phyloP scores from a whole-genome alignment of 2,888 invertebrate species.

The Machimus rusticus region DNA sequence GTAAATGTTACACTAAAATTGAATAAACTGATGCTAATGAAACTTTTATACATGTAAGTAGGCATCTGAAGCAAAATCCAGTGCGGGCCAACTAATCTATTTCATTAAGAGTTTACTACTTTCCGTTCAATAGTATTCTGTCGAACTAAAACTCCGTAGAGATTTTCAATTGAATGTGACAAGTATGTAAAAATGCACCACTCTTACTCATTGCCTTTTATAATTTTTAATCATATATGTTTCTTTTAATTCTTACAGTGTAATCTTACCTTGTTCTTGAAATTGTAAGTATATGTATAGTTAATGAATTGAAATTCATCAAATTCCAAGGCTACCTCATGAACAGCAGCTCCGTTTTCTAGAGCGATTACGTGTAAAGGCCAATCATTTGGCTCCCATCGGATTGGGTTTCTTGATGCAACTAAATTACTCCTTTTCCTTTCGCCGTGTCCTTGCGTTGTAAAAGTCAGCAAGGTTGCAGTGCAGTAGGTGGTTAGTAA shows the following conservation, averaged over 20 bases:
- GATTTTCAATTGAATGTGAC: too few species aligned
- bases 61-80: too few species aligned
- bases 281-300: background rate
- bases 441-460: background rate
- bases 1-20: too few species aligned
- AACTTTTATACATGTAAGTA: too few species aligned
- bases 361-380: background rate
- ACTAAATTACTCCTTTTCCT: background rate
- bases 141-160: too few species aligned
- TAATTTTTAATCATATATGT: background rate
- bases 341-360: background rate
- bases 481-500: background rate
- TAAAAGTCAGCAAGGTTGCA: background rate
- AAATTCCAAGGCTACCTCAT: background rate
- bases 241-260: background rate
- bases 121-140: too few species aligned
- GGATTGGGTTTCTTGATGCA: background rate
- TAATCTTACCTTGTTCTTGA: background rate
- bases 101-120: too few species aligned
- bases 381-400: background rate
- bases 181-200: too few species aligned
- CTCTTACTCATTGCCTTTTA: background rate
- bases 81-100: too few species aligned
- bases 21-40: too few species aligned
- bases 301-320: background rate